phyloP scores from a whole-genome alignment of 2,113 vertebrate species.

The Hydropotes inermis region DNA sequence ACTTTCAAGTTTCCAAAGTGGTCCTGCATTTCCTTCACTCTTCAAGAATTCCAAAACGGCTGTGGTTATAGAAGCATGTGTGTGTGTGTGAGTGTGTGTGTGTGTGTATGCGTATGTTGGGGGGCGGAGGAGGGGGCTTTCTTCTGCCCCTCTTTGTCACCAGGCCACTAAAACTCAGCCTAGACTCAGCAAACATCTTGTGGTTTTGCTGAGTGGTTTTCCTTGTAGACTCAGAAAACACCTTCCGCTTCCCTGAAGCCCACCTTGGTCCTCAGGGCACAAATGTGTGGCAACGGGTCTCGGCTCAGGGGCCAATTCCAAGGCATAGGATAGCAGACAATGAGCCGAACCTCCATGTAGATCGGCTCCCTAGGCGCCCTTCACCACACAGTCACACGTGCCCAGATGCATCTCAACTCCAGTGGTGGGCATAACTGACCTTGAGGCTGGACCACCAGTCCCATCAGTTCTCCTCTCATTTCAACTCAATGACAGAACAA shows the following conservation, averaged over 20 bases:
- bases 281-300: background rate
- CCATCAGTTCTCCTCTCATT: background rate
- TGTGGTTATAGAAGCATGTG: background rate
- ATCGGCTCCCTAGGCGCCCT: background rate
- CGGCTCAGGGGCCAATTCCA: background rate
- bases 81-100: too few relatives aligned
- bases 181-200: too few relatives aligned
- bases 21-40: background rate
- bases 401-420: background rate
- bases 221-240: background rate
- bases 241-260: background rate
- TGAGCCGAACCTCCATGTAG: background rate
- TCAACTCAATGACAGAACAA: background rate
- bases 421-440: too few relatives aligned
- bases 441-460: background rate
- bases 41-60: background rate
- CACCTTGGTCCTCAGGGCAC: background rate
- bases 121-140: background rate
- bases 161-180: background rate
- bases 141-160: background rate
- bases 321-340: background rate
- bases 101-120: background rate
- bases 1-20: background rate
- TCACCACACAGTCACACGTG: background rate
- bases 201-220: background rate